phyloP scores from a whole-genome alignment of 2,888 invertebrate genomes.

The Phlogophora meticulosa region DNA sequence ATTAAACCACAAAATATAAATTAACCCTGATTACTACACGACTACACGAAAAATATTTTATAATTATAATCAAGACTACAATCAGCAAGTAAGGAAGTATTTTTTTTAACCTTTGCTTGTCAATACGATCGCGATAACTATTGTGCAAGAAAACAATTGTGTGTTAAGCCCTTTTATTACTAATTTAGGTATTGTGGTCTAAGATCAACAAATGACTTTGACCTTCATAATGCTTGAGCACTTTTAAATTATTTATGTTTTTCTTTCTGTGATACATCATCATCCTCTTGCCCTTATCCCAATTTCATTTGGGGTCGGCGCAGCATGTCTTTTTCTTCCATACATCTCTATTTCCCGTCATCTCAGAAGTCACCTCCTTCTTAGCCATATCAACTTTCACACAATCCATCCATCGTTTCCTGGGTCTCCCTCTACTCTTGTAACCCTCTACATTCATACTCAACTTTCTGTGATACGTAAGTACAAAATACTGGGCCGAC shows the following conservation, averaged over 20 bases:
- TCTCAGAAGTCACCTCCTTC: too few species aligned
- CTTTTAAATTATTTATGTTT: not conserved
- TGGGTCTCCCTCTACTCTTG: too few species aligned
- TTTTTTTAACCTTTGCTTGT: slow-evolving; percentile 56
- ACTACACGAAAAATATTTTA: slow-evolving; percentile 17
- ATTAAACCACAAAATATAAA: slow-evolving; percentile 40
- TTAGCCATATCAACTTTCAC: too few species aligned
- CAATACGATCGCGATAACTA: slow-evolving; percentile 43
- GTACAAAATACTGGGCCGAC: too few species aligned
- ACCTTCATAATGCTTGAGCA: slow-evolving; percentile 16
- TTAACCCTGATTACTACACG: slow-evolving; percentile 30
- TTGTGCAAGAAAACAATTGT: slow-evolving; percentile 15
- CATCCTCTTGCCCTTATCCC: too few species aligned
- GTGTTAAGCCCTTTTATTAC: slow-evolving; percentile 32
- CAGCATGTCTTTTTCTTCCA: too few species aligned
- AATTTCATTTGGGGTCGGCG: too few species aligned
- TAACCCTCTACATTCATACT: too few species aligned
- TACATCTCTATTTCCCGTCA: too few species aligned
- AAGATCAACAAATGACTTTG: slow-evolving; percentile 26
- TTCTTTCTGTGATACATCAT: not conserved
- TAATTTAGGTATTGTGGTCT: slow-evolving; percentile 21
- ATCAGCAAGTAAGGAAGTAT: slow-evolving; percentile 53
- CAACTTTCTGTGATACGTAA: too few species aligned
- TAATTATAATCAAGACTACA: slow-evolving; percentile 36
- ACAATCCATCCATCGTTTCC: too few species aligned